Evolutionary conservation across 2,797 vertebrate genomes (phyloP).

Genomic region (Oryzias sinensis): DNA sequence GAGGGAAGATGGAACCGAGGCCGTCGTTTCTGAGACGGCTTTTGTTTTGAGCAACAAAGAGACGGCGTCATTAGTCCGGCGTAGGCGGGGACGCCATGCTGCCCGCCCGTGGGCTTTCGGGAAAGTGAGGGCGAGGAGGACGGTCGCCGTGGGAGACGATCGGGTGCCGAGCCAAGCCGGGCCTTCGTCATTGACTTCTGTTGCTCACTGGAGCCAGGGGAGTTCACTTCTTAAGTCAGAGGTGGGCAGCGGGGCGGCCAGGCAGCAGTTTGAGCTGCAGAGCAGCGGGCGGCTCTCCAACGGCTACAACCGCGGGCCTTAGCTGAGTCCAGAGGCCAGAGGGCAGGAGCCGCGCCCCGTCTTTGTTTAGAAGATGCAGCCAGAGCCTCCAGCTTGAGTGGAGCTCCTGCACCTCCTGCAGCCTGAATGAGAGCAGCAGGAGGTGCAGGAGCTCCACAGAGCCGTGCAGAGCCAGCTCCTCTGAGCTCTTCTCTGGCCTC

Average conservation of each 20-base stretch:
- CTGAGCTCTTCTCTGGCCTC: constrained; percentile 70
- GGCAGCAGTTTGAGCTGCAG: constrained; percentile 2
- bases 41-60: constrained; percentile 80
- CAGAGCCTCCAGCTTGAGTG: constrained; percentile 48
- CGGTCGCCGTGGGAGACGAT: constrained; percentile 45
- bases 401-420: constrained; percentile 44
- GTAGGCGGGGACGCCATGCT: constrained; percentile 69
- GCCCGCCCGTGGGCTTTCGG: constrained; percentile 40
- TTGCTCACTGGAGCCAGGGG: constrained; percentile 32
- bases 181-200: constrained; percentile 69
- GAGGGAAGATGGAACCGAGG: constrained; percentile 45
- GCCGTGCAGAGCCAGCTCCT: constrained; percentile 33
- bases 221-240: constrained; percentile 16
- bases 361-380: constrained; percentile 48
- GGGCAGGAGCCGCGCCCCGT: constrained; percentile 31
- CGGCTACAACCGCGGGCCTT: constrained; percentile 12
- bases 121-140: constrained; percentile 54
- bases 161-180: constrained; percentile 70
- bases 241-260: too few relatives aligned
- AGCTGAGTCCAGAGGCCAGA: constrained; percentile 37
- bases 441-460: too few relatives aligned
- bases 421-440: constrained; percentile 49
- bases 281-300: constrained; percentile 7
- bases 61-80: constrained; percentile 73
- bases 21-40: constrained; percentile 68